Conservation (phyloP, 2,797 vertebrate genomes). For the Gymnoscopelus braueri region DNA sequence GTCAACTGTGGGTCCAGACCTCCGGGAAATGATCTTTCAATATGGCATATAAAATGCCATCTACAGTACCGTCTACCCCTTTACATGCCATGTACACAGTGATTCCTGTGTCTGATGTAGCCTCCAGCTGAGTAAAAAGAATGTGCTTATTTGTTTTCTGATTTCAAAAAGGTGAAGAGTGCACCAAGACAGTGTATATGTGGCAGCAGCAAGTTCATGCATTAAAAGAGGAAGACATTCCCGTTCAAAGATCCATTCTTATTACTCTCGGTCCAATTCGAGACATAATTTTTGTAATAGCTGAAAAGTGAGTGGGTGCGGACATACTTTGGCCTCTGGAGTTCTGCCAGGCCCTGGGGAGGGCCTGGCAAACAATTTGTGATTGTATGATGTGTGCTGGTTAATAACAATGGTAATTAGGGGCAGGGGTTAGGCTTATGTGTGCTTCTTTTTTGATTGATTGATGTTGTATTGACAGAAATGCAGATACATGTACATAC, state of each 20-base stretch:
- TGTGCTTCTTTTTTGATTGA: background rate
- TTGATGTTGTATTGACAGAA: no score
- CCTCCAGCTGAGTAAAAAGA: no score
- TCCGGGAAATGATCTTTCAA: constrained; percentile 35
- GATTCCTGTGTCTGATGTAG: no score
- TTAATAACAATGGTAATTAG: constrained; percentile 45
- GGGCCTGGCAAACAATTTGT: constrained; percentile 17
- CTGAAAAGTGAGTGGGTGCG: constrained; percentile 28
- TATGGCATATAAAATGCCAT: constrained; percentile 36
- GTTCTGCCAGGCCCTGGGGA: background rate
- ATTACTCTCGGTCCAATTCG: background rate
- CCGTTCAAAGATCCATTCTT: background rate
- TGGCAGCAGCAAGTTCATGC: background rate
- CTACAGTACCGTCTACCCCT: background rate
- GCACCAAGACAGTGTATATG: background rate
- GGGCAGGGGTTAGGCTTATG: constrained; percentile 18
- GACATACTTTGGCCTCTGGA: constrained; percentile 32
- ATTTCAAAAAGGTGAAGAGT: no score
- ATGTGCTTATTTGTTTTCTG: no score
- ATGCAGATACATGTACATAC: no score
- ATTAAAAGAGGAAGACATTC: background rate
- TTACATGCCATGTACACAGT: no score
- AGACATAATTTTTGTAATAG: constrained; percentile 3
- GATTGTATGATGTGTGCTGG: constrained; percentile 54
- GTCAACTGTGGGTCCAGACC: constrained; percentile 34